Conservation (phyloP, 2,113 vertebrate species). For the Enhydra lutris region DNA sequence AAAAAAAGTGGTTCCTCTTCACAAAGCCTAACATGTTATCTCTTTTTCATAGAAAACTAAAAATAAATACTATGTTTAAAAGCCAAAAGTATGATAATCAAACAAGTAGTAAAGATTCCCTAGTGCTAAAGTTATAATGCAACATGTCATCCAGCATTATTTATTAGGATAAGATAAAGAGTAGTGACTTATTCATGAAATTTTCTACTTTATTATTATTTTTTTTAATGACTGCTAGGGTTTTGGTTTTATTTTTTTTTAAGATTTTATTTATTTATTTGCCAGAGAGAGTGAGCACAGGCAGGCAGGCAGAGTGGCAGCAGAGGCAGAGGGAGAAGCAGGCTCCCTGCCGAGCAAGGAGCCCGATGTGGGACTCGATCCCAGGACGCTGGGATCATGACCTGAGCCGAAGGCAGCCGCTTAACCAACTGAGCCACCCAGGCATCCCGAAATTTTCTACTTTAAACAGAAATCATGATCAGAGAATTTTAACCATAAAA, state of each 20-base stretch:
- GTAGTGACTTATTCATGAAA: background rate
- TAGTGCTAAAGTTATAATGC: background rate
- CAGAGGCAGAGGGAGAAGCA: too few species aligned
- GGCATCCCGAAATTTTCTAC: background rate
- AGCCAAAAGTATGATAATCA: background rate
- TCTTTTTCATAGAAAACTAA: conserved; percentile 19
- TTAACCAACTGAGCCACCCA: too few species aligned
- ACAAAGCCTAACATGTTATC: background rate
- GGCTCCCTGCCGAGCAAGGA: too few species aligned
- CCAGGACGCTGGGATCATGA: too few species aligned
- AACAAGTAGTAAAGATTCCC: background rate
- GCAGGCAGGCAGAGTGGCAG: too few species aligned
- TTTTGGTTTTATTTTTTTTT: too few species aligned
- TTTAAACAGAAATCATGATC: conserved; percentile 1
- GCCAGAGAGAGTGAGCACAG: too few species aligned
- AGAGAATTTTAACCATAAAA: background rate
- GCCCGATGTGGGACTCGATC: too few species aligned
- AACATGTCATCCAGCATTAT: background rate
- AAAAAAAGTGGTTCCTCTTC: background rate
- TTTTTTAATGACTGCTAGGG: too few species aligned
- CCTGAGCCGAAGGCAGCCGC: too few species aligned
- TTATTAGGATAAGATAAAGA: conserved; percentile 13
- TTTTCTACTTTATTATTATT: background rate
- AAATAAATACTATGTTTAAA: conserved; percentile 31
- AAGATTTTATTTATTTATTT: too few species aligned